These are phyloP conservation scores for Apostichopus californicus DNA, from an alignment of 35 echinoderm and acorn worm genomes.

Conservation along the genomic window DNA sequence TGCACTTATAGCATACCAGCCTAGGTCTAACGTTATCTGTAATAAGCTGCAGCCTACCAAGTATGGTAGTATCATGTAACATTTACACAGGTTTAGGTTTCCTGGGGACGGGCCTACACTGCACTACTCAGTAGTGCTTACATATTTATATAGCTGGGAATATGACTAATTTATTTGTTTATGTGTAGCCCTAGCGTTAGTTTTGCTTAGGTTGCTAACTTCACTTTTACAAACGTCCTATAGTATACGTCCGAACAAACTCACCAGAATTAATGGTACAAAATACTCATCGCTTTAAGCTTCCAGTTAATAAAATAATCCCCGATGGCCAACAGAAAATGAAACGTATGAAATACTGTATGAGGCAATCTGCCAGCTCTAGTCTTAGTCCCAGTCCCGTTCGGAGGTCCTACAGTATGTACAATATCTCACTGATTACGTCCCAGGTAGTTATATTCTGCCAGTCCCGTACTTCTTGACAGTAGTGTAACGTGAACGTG, in stretches of 20 bases:
- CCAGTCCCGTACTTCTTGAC: background rate
- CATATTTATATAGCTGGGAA: too few species aligned
- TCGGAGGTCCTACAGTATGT: background rate
- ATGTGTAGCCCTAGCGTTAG: too few species aligned
- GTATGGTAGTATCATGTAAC: too few species aligned
- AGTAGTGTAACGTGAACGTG: background rate
- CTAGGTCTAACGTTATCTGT: too few species aligned
- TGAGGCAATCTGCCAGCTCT: background rate
- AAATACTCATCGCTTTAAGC: background rate
- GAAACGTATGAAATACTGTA: background rate
- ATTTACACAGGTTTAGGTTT: too few species aligned
- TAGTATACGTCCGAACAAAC: background rate
- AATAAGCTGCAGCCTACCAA: too few species aligned
- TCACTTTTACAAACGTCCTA: too few species aligned
- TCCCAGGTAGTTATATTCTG: background rate
- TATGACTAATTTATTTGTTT: too few species aligned
- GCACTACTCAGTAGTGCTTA: too few species aligned
- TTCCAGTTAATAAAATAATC: background rate
- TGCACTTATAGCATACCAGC: too few species aligned
- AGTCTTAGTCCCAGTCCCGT: background rate
- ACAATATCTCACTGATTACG: background rate
- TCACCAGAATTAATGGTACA: background rate
- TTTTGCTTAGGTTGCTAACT: too few species aligned
- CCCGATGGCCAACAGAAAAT: background rate
- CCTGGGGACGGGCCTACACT: too few species aligned